Percentiles rank a stretch among this genome's conserved stretches.
Conservation (phyloP, 1,140 invertebrate species). For the Dinothrombium tinctorium region DNA sequence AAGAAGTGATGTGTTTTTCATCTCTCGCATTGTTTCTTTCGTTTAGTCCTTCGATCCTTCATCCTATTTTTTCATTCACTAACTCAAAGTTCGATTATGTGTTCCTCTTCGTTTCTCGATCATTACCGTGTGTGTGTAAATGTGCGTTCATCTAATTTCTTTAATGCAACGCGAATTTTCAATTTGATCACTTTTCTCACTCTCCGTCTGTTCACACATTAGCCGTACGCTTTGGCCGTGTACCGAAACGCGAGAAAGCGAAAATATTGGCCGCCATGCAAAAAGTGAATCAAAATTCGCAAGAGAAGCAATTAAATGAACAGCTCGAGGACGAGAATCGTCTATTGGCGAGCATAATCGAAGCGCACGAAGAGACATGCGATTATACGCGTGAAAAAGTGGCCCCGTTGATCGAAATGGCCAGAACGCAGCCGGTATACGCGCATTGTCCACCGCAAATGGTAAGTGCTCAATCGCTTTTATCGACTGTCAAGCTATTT, state of each 20-base stretch:
- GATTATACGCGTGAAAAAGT: conserved; percentile 83
- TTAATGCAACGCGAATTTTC: too few species aligned
- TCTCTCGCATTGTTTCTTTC: too few species aligned
- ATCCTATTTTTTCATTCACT: too few species aligned
- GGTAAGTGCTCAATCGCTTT: conserved; percentile 20
- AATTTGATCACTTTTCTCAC: background rate
- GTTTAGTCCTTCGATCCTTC: too few species aligned
- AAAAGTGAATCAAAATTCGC: conserved; percentile 62
- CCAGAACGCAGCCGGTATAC: conserved; percentile 62
- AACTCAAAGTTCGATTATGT: too few species aligned
- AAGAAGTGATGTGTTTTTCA: too few species aligned
- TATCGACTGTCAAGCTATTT: background rate
- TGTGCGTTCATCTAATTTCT: too few species aligned
- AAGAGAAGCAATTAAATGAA: conserved; percentile 61
- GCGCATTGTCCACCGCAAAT: conserved; percentile 40
- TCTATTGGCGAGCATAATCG: conserved; percentile 54
- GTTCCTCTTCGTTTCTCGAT: too few species aligned
- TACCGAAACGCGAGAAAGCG: conserved; percentile 95
- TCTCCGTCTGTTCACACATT: background rate
- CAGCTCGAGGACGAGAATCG: conserved; percentile 75
- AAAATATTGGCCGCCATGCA: conserved; percentile 97
- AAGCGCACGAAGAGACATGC: conserved; percentile 79
- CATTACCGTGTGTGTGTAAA: too few species aligned
- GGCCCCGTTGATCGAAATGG: conserved; percentile 52
- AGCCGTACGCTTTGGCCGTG: conserved; percentile 96